Base-by-base conservation (phyloP, 2,797 vertebrate genomes). In the Lepus oiostolus region DNA sequence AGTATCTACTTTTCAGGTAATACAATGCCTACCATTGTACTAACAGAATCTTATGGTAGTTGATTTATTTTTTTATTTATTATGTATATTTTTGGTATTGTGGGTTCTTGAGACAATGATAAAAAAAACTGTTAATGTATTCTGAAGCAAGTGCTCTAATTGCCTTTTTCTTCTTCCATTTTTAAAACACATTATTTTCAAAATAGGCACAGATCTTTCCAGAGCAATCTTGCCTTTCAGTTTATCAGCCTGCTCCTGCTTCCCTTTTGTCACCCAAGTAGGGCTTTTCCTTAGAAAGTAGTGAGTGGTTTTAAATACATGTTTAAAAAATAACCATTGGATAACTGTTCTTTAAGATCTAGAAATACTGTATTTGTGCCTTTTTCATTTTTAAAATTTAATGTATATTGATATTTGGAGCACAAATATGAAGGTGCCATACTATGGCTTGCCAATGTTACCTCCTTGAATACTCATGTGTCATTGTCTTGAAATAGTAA, bases 391-490 rank as follows among this genome's bases (percentile, higher is more conserved):
- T 62, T 96, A 80, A 90, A 84, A 71, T 97, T 96, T 92, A 89
- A 93, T 87, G 62, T 96, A 72, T 75, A 96, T 93, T 77, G 96
- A n/a, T 98, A 96, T 95, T 97, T 98, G 97, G 97, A 98, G 95
- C 96, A 96, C 80, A 96, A 97, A 95, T 98, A 98, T 98, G 98
- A 98, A 98, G 97, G 98, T 98, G 98, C 98, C 98, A 97, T 97
- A 93, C 92, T 77, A 98, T 98, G 98, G 98, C 98, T 98, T 98
- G 97, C 98, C 98, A 97, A 97, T 96, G 97, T 98, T 98, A 98
- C 93, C 98, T 98, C 98, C 98, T 98, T 85, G 77, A 97, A 96
- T 95, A 97, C 30, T 97, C 92, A 96, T 95, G 93, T 95, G 96
- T 97, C 95, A 95, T 86, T 91, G 95, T 97, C 97, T 97, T 97